Conservation (phyloP, 2,113 vertebrate genomes). For the Lagopus muta region DNA sequence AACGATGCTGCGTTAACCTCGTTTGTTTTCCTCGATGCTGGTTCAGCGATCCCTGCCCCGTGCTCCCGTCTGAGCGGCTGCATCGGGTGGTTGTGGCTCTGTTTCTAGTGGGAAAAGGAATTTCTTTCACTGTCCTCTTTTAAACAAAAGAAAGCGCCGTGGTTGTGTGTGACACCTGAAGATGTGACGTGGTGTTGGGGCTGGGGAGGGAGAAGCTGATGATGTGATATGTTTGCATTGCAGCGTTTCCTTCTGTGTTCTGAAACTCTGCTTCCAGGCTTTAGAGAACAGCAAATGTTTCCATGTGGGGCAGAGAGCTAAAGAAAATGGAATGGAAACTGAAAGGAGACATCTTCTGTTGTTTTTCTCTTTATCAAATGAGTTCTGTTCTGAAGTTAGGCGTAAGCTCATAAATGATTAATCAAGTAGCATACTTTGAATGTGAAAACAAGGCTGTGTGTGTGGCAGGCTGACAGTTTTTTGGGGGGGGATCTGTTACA, state of each 20-base stretch:
- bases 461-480: slow-evolving; percentile 17
- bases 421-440: background rate
- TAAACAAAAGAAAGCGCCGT: background rate
- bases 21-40: background rate
- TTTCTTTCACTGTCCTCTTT: background rate
- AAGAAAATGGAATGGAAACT: background rate
- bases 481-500: background rate
- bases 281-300: background rate
- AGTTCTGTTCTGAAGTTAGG: background rate
- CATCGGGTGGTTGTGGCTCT: background rate
- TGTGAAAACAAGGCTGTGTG: background rate
- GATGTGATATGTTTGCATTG: rapidly evolving
- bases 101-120: background rate
- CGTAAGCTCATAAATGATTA: slow-evolving; percentile 7
- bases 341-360: background rate
- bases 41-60: background rate
- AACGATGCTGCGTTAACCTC: background rate
- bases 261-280: background rate
- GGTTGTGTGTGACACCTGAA: background rate
- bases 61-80: rapidly evolving
- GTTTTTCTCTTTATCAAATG: background rate
- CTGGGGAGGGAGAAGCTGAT: background rate
- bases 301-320: background rate
- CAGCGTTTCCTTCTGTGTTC: background rate
- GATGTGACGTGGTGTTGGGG: background rate